Conservation (phyloP, 2,888 invertebrate species). For the Aphodius sticticus region DNA sequence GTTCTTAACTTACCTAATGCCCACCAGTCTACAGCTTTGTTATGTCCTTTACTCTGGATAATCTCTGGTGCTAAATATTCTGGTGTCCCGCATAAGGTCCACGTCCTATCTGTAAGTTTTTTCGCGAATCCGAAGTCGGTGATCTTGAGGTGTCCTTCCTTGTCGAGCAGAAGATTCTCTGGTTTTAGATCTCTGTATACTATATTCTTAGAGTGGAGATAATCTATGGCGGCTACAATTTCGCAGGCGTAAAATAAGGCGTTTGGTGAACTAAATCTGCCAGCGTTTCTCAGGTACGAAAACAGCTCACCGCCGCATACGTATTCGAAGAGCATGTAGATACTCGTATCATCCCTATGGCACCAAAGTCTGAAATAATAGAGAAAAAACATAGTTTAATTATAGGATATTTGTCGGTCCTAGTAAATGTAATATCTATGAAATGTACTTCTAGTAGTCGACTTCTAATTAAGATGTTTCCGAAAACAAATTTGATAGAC, state of each 20-base stretch:
- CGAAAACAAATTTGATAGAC: too few species aligned
- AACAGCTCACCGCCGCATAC: slow-evolving; percentile 97
- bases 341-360: slow-evolving; percentile 86
- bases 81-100: slow-evolving; percentile 96
- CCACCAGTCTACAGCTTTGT: slow-evolving; percentile 99
- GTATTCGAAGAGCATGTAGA: slow-evolving; percentile 98
- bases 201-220: slow-evolving; percentile 88
- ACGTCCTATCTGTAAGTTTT: slow-evolving; percentile 91
- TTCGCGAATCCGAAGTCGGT: slow-evolving; percentile 99
- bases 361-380: slow-evolving; percentile 82
- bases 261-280: slow-evolving; percentile 85
- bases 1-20: slow-evolving; percentile 77
- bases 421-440: too few species aligned
- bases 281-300: slow-evolving; percentile 92
- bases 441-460: too few species aligned
- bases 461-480: too few species aligned
- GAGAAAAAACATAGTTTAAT: not conserved
- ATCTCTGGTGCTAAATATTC: slow-evolving; percentile 98
- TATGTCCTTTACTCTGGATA: slow-evolving; percentile 97
- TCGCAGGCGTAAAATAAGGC: slow-evolving; percentile 94
- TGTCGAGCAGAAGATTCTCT: slow-evolving; percentile 91
- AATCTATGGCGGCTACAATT: slow-evolving; percentile 93
- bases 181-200: slow-evolving; percentile 92
- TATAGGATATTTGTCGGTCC: not conserved
- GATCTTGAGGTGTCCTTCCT: slow-evolving; percentile 94